These are phyloP conservation scores for Enteromius radiatus DNA, from an alignment of 2,797 vertebrate genomes.

Conservation along the genomic window DNA sequence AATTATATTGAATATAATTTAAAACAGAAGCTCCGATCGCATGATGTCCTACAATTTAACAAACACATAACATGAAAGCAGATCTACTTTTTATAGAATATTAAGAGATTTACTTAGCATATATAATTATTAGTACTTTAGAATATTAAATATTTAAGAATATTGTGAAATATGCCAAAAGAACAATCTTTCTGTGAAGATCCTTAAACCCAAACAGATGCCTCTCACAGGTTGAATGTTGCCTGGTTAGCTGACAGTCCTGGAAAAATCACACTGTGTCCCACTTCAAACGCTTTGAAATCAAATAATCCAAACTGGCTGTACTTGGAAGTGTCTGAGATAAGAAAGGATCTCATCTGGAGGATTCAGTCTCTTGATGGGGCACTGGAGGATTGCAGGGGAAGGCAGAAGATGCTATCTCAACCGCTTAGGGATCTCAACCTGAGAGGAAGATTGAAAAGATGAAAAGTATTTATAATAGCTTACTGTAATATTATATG, in stretches of 20 bases:
- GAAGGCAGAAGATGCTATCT: conserved; percentile 40
- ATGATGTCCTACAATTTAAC: not conserved
- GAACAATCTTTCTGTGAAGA: not conserved
- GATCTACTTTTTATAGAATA: not conserved
- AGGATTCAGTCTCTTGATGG: not conserved
- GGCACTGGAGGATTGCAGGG: not conserved
- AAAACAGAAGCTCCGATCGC: not conserved
- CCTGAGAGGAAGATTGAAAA: conserved; percentile 37
- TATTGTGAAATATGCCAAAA: not conserved
- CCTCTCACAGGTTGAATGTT: not conserved
- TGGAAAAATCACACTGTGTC: not conserved
- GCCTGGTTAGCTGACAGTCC: conserved; percentile 7
- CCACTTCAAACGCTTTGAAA: conserved; percentile 10
- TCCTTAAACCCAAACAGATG: not conserved
- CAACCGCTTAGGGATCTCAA: conserved; percentile 57
- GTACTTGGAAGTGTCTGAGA: not conserved
- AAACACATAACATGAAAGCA: not conserved
- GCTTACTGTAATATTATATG: not conserved
- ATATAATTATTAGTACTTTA: not conserved
- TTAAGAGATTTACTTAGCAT: not conserved
- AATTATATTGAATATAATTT: not conserved
- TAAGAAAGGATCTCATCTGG: not conserved
- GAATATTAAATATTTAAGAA: not conserved
- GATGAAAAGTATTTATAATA: conserved; percentile 10
- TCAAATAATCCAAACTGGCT: conserved; percentile 3